These are phyloP conservation scores for Apamea crenata DNA, from an alignment of 2,888 invertebrate species.

Conservation along the genomic window DNA sequence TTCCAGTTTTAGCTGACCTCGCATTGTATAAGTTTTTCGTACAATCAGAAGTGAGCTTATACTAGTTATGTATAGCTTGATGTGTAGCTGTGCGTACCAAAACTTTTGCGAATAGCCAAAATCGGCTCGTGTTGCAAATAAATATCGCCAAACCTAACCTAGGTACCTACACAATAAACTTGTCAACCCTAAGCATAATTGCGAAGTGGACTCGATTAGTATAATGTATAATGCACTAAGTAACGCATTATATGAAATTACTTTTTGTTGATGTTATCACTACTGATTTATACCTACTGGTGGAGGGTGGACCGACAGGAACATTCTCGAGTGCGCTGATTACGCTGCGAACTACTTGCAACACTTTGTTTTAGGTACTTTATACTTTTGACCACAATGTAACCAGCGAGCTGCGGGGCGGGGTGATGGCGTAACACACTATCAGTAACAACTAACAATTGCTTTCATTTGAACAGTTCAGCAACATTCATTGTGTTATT, in stretches of 20 bases:
- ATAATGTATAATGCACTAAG: not conserved
- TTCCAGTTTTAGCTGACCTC: no score
- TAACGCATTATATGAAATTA: no score
- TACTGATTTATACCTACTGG: not conserved
- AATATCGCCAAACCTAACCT: not conserved
- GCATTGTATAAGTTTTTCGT: no score
- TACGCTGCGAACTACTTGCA: not conserved
- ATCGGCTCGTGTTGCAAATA: not conserved
- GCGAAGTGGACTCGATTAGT: not conserved
- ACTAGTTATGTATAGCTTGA: no score
- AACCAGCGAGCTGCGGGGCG: no score
- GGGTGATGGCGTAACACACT: not conserved
- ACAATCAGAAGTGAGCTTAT: no score
- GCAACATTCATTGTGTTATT: not conserved
- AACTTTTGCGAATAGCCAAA: no score
- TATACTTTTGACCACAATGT: not conserved
- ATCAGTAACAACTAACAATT: not conserved
- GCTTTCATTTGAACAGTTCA: not conserved
- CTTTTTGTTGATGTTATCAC: not conserved
- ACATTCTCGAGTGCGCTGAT: not conserved
- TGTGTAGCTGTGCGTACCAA: not conserved
- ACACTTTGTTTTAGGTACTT: not conserved
- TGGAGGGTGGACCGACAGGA: not conserved
- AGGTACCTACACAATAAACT: not conserved
- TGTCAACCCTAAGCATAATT: conserved; percentile 7